phyloP scores from a whole-genome alignment of 2,113 vertebrate species.

The Tor tambroides region DNA sequence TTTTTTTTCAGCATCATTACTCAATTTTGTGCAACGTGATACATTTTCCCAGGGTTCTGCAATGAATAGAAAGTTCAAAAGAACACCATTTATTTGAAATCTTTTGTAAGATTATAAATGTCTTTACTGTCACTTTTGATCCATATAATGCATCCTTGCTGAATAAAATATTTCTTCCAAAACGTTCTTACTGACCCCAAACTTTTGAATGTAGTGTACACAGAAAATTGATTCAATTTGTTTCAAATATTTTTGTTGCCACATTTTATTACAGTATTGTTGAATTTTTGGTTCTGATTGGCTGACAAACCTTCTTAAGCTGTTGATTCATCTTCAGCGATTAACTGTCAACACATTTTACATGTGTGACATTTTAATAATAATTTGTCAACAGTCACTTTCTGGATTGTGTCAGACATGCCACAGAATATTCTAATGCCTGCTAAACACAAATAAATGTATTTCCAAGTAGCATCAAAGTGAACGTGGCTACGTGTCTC shows the following conservation, averaged over 20 bases:
- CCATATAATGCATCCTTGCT: neutral
- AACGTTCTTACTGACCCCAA: too few relatives aligned
- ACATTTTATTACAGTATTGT: neutral
- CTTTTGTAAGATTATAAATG: neutral
- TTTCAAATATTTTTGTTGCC: neutral
- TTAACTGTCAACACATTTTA: neutral
- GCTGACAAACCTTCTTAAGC: neutral
- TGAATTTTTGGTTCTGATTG: neutral
- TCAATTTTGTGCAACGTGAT: neutral
- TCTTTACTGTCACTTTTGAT: neutral
- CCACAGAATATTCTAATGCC: conserved; percentile 27
- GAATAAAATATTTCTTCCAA: too few relatives aligned
- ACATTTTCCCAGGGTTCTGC: neutral
- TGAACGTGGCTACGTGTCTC: neutral
- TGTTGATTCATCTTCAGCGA: neutral
- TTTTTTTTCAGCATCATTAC: too few relatives aligned
- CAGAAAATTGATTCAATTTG: neutral
- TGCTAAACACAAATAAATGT: neutral
- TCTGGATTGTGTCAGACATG: conserved; percentile 25
- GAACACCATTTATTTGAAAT: neutral
- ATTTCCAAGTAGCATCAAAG: conserved; percentile 38
- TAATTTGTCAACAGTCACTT: conserved; percentile 12
- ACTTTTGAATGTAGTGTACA: neutral
- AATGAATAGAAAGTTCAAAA: too few relatives aligned
- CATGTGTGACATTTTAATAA: neutral